phyloP scores from a whole-genome alignment of 2,797 vertebrate genomes.

The Nannoperca australis region DNA sequence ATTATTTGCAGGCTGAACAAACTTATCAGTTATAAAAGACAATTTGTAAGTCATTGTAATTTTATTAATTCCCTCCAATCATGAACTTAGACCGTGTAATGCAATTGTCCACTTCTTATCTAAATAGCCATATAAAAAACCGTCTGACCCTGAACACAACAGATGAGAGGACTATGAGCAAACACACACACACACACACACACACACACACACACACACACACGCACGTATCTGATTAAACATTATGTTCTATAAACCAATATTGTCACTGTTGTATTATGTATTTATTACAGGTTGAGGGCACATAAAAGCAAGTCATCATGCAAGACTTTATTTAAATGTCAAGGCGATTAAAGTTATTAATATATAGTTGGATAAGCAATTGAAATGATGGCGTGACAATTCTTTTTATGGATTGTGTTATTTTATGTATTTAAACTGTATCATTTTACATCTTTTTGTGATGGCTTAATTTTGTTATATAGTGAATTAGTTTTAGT shows the following conservation, averaged over 20 bases:
- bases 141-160: neutral
- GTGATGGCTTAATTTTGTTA: neutral
- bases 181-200: too few relatives aligned
- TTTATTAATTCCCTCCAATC: neutral
- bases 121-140: constrained; percentile 2
- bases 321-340: neutral
- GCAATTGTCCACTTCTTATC: constrained; percentile 28
- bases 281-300: neutral
- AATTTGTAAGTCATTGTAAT: neutral
- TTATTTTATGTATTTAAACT: neutral
- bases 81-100: constrained; percentile 30
- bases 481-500: neutral
- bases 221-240: neutral
- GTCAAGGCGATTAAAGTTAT: neutral
- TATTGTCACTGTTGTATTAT: neutral
- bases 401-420: neutral
- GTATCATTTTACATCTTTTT: neutral
- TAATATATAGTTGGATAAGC: neutral
- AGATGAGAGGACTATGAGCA: neutral
- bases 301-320: neutral
- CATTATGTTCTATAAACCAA: neutral
- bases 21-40: neutral
- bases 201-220: neutral
- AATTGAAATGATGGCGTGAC: neutral
- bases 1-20: constrained; percentile 7